Evolutionary conservation across 2,888 invertebrate species (phyloP).

Genomic region (Plusia festucae): DNA sequence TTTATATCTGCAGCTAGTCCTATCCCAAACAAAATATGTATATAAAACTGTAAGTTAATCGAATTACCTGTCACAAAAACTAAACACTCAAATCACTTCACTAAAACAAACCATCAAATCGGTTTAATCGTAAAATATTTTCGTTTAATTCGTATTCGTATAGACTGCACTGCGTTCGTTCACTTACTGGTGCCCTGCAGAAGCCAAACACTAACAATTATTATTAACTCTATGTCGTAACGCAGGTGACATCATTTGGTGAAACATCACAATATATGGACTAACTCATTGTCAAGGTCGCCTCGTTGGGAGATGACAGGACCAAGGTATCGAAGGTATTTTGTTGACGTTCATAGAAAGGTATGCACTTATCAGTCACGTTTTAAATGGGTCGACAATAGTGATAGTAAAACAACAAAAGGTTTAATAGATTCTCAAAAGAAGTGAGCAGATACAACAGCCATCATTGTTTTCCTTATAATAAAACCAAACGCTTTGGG

Average conservation of each 20-base stretch:
- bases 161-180: slow-evolving; percentile 65
- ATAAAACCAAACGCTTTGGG: neutral
- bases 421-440: neutral
- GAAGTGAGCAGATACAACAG: neutral
- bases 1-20: neutral
- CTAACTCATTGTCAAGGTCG: slow-evolving; percentile 71
- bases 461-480: neutral
- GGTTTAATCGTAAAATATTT: slow-evolving; percentile 51
- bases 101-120: slow-evolving; percentile 48
- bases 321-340: slow-evolving; percentile 15
- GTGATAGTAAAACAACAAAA: slow-evolving; percentile 18
- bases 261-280: slow-evolving; percentile 68
- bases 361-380: slow-evolving; percentile 29
- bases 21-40: neutral
- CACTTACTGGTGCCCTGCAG: slow-evolving; percentile 74
- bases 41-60: neutral
- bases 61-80: slow-evolving; percentile 44
- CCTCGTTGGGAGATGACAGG: slow-evolving; percentile 50
- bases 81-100: slow-evolving; percentile 41
- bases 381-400: neutral
- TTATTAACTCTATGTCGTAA: slow-evolving; percentile 83
- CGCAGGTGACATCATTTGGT: slow-evolving; percentile 80
- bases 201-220: slow-evolving; percentile 80
- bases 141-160: slow-evolving; percentile 61
- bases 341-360: slow-evolving; percentile 13